phyloP scores from a whole-genome alignment of 2,888 invertebrate species.

The Protonemura montana region DNA sequence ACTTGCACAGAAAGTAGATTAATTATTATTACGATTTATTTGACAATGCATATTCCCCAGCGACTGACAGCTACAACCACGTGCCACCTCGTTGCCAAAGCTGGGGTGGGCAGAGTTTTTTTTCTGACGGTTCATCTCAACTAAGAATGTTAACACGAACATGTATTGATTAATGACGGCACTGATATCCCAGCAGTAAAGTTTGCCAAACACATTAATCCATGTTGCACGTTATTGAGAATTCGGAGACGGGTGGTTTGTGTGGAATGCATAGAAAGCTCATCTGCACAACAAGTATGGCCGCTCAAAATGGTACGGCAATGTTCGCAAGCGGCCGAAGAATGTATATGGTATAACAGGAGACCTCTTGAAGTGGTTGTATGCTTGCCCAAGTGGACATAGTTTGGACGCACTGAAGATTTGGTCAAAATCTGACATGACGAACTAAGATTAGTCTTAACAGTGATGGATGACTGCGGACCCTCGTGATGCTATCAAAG shows the following conservation, averaged over 20 bases:
- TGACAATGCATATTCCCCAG: not conserved
- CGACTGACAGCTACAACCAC: not conserved
- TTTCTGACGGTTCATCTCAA: not conserved
- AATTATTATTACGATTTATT: not conserved
- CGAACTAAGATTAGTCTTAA: slow-evolving; percentile 16
- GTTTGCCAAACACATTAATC: slow-evolving; percentile 13
- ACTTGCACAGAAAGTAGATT: not conserved
- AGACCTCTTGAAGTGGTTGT: not conserved
- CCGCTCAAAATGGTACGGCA: not conserved
- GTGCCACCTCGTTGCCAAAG: not conserved
- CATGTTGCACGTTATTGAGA: not conserved
- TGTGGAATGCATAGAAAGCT: not conserved
- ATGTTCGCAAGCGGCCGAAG: not conserved
- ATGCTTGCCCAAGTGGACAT: slow-evolving; percentile 14
- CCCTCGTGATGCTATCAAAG: not conserved
- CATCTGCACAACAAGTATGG: not conserved
- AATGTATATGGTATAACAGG: not conserved
- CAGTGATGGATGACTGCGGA: slow-evolving; percentile 26
- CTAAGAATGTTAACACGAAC: slow-evolving; percentile 24
- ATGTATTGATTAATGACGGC: slow-evolving; percentile 20
- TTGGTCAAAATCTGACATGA: slow-evolving; percentile 18
- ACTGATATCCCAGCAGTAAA: slow-evolving; percentile 2
- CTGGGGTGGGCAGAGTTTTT: not conserved
- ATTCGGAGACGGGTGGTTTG: not conserved
- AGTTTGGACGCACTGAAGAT: slow-evolving; percentile 1